A percentile compares a stretch with the other conserved stretches of the same genome.
Evolutionary conservation across 2,797 vertebrate genomes (phyloP).

Genomic region (Premnoplex brunnescens): DNA sequence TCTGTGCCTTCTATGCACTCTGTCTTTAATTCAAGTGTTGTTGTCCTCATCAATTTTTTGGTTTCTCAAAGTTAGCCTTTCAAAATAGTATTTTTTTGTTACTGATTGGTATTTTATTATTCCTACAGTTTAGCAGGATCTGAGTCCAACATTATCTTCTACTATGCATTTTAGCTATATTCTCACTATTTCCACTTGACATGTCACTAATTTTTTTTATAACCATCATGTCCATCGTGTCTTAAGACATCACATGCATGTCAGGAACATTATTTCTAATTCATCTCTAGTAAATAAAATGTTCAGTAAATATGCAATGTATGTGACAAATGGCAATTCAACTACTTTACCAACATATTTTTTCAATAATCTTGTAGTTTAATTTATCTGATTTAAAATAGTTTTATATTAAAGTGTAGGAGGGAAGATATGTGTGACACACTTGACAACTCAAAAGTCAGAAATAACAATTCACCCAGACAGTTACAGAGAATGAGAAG

Average conservation of each 20-base stretch:
- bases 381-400: neutral
- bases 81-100: neutral
- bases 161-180: neutral
- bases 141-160: neutral
- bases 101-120: neutral
- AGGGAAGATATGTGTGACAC: neutral
- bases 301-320: neutral
- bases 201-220: neutral
- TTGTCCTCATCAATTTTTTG: neutral
- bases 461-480: neutral
- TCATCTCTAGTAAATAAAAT: neutral
- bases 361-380: neutral
- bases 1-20: neutral
- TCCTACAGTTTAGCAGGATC: neutral
- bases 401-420: neutral
- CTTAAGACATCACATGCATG: neutral
- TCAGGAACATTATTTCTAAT: neutral
- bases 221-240: neutral
- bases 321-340: neutral
- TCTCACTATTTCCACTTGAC: neutral
- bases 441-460: neutral
- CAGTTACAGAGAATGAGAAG: neutral
- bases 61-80: neutral
- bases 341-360: neutral
- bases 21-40: neutral